These are phyloP conservation scores for Autographa pulchrina DNA, from an alignment of 2,888 invertebrate genomes.

Conservation along the genomic window DNA sequence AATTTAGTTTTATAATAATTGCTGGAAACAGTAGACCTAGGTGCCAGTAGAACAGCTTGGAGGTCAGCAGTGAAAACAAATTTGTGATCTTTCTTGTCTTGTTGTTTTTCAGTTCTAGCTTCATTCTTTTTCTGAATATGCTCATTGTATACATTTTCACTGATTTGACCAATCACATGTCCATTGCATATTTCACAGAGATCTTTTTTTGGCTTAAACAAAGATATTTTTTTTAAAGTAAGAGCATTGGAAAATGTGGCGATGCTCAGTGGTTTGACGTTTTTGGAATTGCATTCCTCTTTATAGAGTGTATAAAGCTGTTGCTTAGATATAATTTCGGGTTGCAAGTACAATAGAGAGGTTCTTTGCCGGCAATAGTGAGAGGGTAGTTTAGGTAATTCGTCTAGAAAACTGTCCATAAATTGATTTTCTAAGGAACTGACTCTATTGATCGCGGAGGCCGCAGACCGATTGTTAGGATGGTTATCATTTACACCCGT, in stretches of 20 bases:
- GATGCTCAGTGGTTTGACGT: background rate
- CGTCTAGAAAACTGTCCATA: background rate
- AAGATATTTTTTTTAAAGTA: background rate
- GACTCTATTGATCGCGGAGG: background rate
- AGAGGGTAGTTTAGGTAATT: background rate
- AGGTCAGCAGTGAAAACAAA: constrained; percentile 30
- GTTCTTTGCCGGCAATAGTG: background rate
- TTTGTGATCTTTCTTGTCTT: background rate
- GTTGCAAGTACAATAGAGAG: background rate
- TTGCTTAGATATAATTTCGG: background rate
- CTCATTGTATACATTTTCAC: background rate
- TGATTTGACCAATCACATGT: background rate
- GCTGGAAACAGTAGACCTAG: constrained; percentile 24
- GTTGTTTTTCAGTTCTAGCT: background rate
- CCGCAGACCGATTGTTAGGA: background rate
- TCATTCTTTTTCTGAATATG: background rate
- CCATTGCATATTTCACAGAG: background rate
- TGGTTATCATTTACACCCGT: background rate
- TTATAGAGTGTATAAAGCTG: background rate
- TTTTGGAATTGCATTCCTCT: background rate
- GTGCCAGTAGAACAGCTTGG: constrained; percentile 33
- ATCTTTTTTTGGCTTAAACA: background rate
- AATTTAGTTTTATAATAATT: constrained; percentile 33
- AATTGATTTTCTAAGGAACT: background rate
- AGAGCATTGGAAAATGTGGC: background rate